Evolutionary conservation across 1,140 invertebrate species (phyloP).

Genomic region (Meloidogyne floridensis): DNA sequence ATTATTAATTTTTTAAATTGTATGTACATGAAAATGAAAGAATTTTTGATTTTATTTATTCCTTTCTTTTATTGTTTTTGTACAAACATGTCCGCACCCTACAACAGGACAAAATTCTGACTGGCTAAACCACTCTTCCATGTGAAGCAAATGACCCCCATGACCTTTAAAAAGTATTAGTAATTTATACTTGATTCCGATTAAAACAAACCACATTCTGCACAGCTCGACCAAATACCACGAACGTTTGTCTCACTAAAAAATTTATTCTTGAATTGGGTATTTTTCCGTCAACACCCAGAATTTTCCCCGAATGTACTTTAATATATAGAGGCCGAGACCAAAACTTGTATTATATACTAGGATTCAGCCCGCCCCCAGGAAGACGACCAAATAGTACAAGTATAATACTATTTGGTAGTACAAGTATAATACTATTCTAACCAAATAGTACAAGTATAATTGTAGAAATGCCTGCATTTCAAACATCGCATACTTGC

Average conservation of each 20-base stretch:
- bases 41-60: neutral
- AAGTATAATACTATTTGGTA: no score
- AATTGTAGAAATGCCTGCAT: conserved; percentile 28
- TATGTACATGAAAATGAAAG: neutral
- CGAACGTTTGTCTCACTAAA: conserved; percentile 24
- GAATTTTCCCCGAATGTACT: no score
- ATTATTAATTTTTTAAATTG: neutral
- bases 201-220: conserved; percentile 9
- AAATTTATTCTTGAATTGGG: no score
- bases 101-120: conserved; percentile 30
- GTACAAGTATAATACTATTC: conserved; percentile 20
- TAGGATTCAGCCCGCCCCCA: no score
- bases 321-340: no score
- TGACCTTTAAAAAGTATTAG: neutral
- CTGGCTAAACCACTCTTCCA: conserved; percentile 36
- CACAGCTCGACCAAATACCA: conserved; percentile 28
- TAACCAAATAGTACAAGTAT: conserved; percentile 29
- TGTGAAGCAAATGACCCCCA: conserved; percentile 26
- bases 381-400: no score
- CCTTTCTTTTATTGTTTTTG: neutral
- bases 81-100: conserved; percentile 37
- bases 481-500: conserved; percentile 21
- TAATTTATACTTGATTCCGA: neutral
- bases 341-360: no score
- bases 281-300: no score